phyloP scores from a whole-genome alignment of 2,888 invertebrate genomes.

The Limnephilus marmoratus region DNA sequence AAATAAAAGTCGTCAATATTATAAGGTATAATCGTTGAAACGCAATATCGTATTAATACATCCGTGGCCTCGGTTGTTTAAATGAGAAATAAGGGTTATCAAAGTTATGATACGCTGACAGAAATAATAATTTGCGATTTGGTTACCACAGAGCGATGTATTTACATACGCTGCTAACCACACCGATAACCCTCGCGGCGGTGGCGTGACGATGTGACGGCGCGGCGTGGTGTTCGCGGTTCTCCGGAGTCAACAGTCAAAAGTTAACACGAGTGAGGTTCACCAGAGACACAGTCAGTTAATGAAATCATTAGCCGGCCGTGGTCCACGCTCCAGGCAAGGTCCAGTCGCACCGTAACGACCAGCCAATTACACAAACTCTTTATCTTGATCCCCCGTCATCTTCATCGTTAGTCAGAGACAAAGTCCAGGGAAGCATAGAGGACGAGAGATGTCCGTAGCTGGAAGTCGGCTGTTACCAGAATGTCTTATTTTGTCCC shows the following conservation, averaged over 20 bases:
- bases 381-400: slow-evolving; percentile 54
- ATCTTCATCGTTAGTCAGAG: slow-evolving; percentile 47
- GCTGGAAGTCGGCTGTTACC: slow-evolving; percentile 12
- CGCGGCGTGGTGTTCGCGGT: background rate
- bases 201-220: background rate
- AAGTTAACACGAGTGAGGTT: background rate
- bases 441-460: slow-evolving; percentile 29
- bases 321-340: background rate
- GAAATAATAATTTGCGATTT: background rate
- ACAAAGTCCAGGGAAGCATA: background rate
- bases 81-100: background rate
- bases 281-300: slow-evolving; percentile 45
- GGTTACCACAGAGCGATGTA: background rate
- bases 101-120: background rate
- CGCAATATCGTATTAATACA: background rate
- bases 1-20: background rate
- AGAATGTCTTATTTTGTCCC: slow-evolving; percentile 44
- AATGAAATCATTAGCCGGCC: slow-evolving; percentile 53
- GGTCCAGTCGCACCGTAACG: slow-evolving; percentile 19
- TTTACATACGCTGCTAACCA: background rate
- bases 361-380: slow-evolving; percentile 53
- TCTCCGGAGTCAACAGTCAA: background rate
- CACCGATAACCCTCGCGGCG: background rate
- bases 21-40: background rate
- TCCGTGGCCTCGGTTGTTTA: background rate